phyloP scores from a whole-genome alignment of 2,797 vertebrate genomes.

The Rhinella marina region DNA sequence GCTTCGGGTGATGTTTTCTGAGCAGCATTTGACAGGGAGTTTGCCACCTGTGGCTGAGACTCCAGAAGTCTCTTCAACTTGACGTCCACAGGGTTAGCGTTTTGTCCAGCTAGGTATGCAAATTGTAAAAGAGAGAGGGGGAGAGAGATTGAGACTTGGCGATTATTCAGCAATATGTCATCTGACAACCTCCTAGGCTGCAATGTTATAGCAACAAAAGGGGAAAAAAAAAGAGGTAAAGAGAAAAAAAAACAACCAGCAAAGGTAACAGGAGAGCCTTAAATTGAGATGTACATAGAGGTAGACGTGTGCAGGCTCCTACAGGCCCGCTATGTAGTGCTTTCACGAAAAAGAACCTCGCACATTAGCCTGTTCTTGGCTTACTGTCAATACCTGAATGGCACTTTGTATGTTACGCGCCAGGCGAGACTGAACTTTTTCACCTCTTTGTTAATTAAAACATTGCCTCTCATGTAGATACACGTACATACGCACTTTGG shows the following conservation, averaged over 20 bases:
- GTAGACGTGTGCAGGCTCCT: conserved; percentile 56
- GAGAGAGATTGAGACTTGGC: conserved; percentile 68
- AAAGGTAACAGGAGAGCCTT: conserved; percentile 50
- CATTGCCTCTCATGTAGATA: conserved; percentile 51
- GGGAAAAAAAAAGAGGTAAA: conserved; percentile 42
- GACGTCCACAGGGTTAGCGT: conserved; percentile 87
- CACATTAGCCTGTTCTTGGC: conserved; percentile 54
- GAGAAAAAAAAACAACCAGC: conserved; percentile 34
- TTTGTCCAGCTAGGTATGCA: conserved; percentile 83
- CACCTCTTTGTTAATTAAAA: conserved; percentile 58
- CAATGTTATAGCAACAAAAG: conserved; percentile 60
- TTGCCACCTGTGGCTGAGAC: conserved; percentile 82
- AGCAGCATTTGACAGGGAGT: conserved; percentile 80
- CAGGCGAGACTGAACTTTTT: conserved; percentile 56
- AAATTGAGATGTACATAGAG: conserved; percentile 35
- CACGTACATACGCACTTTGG: conserved; percentile 46
- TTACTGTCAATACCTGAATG: conserved; percentile 57
- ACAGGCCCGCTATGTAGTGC: conserved; percentile 51
- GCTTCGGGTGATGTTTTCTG: conserved; percentile 80
- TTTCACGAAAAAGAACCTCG: conserved; percentile 34
- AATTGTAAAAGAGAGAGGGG: conserved; percentile 69
- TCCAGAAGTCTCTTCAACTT: conserved; percentile 91
- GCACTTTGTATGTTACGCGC: conserved; percentile 41
- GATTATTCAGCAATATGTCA: conserved; percentile 64
- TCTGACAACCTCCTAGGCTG: conserved; percentile 66